Conservation (phyloP, 2,113 vertebrate genomes). For the Xyliphius kryptos region DNA sequence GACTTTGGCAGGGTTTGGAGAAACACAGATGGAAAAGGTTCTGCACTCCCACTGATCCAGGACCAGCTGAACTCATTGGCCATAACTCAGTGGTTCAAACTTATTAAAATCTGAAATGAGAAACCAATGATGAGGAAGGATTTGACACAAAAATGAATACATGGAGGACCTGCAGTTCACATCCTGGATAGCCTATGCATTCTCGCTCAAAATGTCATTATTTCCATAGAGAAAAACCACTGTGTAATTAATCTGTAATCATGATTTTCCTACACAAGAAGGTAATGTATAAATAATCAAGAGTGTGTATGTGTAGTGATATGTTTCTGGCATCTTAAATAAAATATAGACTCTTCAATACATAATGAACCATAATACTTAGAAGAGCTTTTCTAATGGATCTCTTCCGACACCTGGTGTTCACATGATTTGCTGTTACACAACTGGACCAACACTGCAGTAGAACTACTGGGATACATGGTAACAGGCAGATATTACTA, state of each 20-base stretch:
- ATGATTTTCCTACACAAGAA: too few relatives aligned
- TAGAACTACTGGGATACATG: too few relatives aligned
- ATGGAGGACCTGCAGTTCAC: not conserved
- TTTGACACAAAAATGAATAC: not conserved
- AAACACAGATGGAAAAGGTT: constrained; percentile 77
- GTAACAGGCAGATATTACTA: too few relatives aligned
- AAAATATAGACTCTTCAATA: too few relatives aligned
- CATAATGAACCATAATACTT: too few relatives aligned
- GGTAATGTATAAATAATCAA: too few relatives aligned
- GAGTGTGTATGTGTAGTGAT: too few relatives aligned
- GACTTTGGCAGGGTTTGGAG: constrained; percentile 84
- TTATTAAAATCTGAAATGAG: constrained; percentile 81
- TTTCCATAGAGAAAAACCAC: too few relatives aligned
- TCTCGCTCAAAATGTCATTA: not conserved
- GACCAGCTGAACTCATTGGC: constrained; percentile 79
- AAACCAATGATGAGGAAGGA: constrained; percentile 53
- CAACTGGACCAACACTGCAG: too few relatives aligned
- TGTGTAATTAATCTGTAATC: too few relatives aligned
- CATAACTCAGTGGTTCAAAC: constrained; percentile 78
- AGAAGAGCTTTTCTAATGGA: constrained; percentile 11
- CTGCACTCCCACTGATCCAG: constrained; percentile 70
- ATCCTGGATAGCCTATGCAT: not conserved
- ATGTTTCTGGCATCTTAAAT: too few relatives aligned
- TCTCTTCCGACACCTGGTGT: constrained; percentile 40
- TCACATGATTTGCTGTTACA: not conserved